Percentiles rank a stretch among this genome's conserved stretches.
Conservation (phyloP, 2,797 vertebrate species). For the Manis crassicaudata region DNA sequence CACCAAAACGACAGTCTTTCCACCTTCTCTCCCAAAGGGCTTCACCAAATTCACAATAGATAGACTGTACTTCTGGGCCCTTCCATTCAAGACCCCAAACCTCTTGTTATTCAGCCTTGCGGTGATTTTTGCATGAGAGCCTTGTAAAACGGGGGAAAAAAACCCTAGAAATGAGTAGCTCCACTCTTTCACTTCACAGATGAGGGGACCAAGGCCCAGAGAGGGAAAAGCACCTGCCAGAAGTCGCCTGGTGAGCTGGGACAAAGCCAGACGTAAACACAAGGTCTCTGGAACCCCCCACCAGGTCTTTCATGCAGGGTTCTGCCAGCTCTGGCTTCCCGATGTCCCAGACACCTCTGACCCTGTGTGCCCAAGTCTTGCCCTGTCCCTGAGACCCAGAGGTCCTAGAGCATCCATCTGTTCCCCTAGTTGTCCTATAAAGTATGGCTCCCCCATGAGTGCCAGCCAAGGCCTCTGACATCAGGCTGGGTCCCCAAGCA, state of each 20-base stretch:
- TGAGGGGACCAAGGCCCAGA: background rate
- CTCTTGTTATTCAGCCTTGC: background rate
- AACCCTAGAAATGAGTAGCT: background rate
- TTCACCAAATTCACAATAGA: background rate
- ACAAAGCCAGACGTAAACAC: background rate
- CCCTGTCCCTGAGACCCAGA: background rate
- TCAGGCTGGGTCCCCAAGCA: background rate
- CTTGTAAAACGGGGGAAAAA: background rate
- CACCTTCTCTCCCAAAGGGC: background rate
- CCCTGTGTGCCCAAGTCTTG: background rate
- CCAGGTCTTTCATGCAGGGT: background rate
- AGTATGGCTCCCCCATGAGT: background rate
- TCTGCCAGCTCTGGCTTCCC: background rate
- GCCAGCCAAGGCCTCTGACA: fast-evolving
- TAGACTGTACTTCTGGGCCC: background rate
- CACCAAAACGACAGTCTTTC: background rate
- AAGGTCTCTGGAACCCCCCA: background rate
- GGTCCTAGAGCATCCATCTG: background rate
- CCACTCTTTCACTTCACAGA: background rate
- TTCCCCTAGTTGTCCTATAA: background rate
- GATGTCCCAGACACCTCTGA: background rate
- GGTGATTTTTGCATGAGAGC: background rate
- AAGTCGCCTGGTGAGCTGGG: background rate
- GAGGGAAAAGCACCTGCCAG: background rate
- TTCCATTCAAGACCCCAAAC: background rate